phyloP scores from a whole-genome alignment of 1,140 invertebrate genomes.

The Kradibia gibbosae region DNA sequence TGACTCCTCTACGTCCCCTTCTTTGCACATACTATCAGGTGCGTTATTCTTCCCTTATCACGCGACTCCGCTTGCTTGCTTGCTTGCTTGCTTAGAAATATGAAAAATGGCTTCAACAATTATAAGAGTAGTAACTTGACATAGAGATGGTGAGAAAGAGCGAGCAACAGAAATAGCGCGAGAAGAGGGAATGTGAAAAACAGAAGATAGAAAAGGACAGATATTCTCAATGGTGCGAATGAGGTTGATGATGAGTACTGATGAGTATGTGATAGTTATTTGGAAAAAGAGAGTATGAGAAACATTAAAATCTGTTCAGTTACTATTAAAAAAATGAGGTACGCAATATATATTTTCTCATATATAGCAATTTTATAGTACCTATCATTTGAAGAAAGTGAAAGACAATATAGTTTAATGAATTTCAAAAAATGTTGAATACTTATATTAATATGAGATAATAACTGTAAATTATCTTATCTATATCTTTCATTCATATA shows the following conservation, averaged over 20 bases:
- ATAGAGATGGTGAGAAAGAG: background rate
- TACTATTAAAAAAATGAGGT: background rate
- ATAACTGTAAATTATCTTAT: too few species aligned
- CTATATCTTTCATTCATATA: too few species aligned
- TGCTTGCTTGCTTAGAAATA: slow-evolving; percentile 1
- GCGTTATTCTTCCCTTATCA: slow-evolving; percentile 32
- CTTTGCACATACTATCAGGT: slow-evolving; percentile 10
- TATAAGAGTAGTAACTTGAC: background rate
- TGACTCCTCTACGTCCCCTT: too few species aligned
- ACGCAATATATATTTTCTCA: background rate
- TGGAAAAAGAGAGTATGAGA: background rate
- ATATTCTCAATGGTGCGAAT: slow-evolving; percentile 32
- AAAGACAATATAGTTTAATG: too few species aligned
- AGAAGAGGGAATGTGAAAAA: background rate
- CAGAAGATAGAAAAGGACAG: background rate
- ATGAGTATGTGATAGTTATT: slow-evolving; percentile 4
- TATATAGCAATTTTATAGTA: background rate
- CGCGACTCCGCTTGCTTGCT: background rate
- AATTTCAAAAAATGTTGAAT: too few species aligned
- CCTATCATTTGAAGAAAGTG: background rate
- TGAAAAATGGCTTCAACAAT: slow-evolving; percentile 43
- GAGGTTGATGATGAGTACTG: slow-evolving; percentile 37
- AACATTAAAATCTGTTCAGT: slow-evolving; percentile 18
- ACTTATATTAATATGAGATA: too few species aligned
- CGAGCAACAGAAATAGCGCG: background rate